Evolutionary conservation across 2,888 invertebrate genomes (phyloP), one percentile per base, ranked within the genome.

Genomic region (Pyrrhosoma nymphula): DNA sequence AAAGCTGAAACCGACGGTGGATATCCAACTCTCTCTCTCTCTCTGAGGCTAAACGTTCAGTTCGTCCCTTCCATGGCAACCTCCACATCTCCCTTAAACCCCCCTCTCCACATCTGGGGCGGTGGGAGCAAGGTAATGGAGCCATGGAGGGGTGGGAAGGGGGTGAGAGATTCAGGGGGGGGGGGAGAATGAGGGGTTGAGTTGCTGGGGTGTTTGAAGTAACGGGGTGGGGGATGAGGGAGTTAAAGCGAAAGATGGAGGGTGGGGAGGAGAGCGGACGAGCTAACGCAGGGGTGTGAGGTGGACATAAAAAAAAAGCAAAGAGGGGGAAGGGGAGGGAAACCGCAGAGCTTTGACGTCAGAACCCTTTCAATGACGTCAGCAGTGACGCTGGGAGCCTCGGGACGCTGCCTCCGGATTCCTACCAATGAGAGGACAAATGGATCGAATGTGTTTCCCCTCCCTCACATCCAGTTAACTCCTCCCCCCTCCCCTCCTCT

Each of bases 401-500:
- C 82, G 82, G 89, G 56, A 89, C 89, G 89, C 89, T 89, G 89
- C 89, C 89, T 89, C 55, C 89, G 89, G 56, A 89, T 89, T 56
- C 56, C 89, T 26, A 89, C 89, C 89, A 89, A 89, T 89, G 89
- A n/a, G 89, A 89, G 89, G 89, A 47, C 89, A n/a, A 47, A 56
- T 47, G 56, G 89, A 56, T 89, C 89, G 55, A 89, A 89, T 89
- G 89, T 89, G 55, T 4, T 93, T 35, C 30, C 95, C 96, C 95
- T 95, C 95, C 95, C 95, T 95, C 95, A 4, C 95, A 96, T 96
- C 96, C 96, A 97, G 97, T 97, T 97, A 97, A 97, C 95, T 93
- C 95, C 95, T 95, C 95, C 56, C 6, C 95, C 96, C 96, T 95
- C 96, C 96, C 96, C 96, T 96, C 96, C 96, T 96, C 96, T 95